Percentiles rank a stretch among this genome's conserved stretches.
Conservation (phyloP, 2,113 vertebrate species). For the Balaeniceps rex region DNA sequence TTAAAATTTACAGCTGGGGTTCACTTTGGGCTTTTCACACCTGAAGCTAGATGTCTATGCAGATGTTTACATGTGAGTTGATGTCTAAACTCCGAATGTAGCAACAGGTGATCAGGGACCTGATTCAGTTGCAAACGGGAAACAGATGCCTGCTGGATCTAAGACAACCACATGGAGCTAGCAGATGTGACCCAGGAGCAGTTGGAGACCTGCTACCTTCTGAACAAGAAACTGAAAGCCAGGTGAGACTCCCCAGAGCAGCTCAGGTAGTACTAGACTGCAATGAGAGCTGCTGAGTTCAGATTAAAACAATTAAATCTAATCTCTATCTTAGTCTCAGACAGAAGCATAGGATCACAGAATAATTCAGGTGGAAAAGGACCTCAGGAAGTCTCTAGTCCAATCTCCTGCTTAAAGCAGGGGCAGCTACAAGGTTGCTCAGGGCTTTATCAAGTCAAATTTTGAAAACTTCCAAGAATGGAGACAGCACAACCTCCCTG, state of each 20-base stretch:
- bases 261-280: neutral
- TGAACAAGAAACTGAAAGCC: neutral
- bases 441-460: neutral
- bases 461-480: neutral
- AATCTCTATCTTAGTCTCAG: neutral
- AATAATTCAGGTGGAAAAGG: neutral
- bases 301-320: neutral
- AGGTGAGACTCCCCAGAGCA: neutral
- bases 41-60: neutral
- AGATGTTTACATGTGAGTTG: neutral
- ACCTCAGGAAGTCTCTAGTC: neutral
- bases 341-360: neutral
- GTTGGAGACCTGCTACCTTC: neutral
- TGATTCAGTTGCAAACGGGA: neutral
- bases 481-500: neutral
- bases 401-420: neutral
- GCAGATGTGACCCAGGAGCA: neutral
- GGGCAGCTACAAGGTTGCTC: neutral
- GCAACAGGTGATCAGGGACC: neutral
- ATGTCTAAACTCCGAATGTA: neutral
- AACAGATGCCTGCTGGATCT: neutral
- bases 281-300: neutral
- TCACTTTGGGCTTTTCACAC: neutral
- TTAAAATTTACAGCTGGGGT: neutral
- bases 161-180: neutral